Base-by-base conservation (phyloP, 2,797 vertebrate species). In the Cryptoprocta ferox region DNA sequence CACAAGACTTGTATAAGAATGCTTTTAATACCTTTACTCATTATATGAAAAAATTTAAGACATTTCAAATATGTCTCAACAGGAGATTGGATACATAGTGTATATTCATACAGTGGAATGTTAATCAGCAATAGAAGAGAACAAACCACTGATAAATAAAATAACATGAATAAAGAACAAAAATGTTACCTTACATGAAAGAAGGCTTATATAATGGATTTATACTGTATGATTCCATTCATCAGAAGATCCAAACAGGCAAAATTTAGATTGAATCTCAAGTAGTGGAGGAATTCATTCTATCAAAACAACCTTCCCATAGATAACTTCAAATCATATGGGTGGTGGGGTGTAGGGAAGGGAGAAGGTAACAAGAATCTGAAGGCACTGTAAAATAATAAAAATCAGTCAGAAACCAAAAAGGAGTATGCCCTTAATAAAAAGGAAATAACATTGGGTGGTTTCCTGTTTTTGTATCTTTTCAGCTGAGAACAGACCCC, bases 311-410 rank as follows among this genome's bases (percentile, higher is more conserved):
- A 48, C 8, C 42, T 30, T 75, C 73, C 28, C 28, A 18, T 48
- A 75, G 8, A 75, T 3, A 45, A 75, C 42, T 75, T 48, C 30
- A 45, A 75, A 18, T 48, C 42, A 75, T 10, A 28, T 28, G 26
- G 1, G 7, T 15, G 39, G 14, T 0, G 14, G 42, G 15, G n/a
- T 2, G 2, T 10, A 45, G 2, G 15, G 73, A 75, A 7, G 15
- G 15, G 28, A 18, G 24, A 28, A 42, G 13, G 24, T 13, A 42
- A 73, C 19, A 75, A 48, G 8, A 48, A 75, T 18, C 42, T 75
- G 39, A 45, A 32, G 15, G 4, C 42, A 32, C 73, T 15, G 0
- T 48, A 48, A 75, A 75, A 32, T 32, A 32, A 5, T 18, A 15
- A 30, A 45, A 75, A 45, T 32, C 14, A 73, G 37, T 73, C 70